Evolutionary conservation across 2,113 vertebrate genomes (phyloP).

Genomic region (Phaethon lepturus): DNA sequence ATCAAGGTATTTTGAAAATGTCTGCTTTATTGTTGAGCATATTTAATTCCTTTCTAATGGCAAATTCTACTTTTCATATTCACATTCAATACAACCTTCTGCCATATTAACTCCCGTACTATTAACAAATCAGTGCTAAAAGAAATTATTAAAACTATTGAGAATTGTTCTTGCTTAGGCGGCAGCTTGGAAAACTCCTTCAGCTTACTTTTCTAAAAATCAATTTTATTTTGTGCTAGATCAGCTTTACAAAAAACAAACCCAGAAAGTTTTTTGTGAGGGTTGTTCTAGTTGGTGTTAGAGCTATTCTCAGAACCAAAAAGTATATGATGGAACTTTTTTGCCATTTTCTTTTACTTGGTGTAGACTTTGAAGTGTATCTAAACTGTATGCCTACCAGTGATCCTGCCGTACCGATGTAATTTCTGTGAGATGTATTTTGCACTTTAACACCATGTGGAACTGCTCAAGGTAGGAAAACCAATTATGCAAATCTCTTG

Average conservation of each 20-base stretch:
- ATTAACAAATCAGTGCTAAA: neutral
- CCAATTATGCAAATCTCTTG: neutral
- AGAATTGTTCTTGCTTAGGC: neutral
- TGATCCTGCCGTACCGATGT: rapidly evolving
- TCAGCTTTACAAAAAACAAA: neutral
- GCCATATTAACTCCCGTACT: neutral
- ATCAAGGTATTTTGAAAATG: neutral
- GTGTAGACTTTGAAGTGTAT: neutral
- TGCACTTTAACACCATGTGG: neutral
- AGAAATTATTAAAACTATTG: neutral
- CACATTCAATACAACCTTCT: neutral
- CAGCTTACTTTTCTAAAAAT: neutral
- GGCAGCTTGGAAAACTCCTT: neutral
- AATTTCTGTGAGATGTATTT: neutral
- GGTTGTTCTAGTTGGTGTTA: neutral
- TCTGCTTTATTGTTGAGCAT: neutral
- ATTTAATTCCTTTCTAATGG: neutral
- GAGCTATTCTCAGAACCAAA: neutral
- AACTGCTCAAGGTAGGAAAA: neutral
- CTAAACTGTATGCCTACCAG: neutral
- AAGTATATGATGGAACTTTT: neutral
- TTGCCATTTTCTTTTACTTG: neutral
- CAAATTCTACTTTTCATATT: neutral
- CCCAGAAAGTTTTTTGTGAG: neutral
- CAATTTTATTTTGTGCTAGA: neutral